Conservation (phyloP, 2,797 vertebrate genomes). For the Hipposideros larvatus region DNA sequence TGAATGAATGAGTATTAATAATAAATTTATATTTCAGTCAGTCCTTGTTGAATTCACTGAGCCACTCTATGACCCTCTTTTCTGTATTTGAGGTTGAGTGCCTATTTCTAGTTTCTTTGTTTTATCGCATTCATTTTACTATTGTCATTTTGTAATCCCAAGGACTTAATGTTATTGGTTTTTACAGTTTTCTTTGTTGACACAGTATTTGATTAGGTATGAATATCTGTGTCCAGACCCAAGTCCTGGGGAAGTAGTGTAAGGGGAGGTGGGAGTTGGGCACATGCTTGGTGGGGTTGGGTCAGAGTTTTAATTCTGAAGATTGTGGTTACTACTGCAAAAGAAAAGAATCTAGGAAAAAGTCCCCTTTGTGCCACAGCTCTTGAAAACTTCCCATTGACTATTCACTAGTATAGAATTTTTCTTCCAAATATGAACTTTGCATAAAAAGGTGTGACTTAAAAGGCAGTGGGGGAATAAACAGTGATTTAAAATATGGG, state of each 20-base stretch:
- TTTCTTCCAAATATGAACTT: background rate
- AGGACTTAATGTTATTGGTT: background rate
- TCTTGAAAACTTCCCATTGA: background rate
- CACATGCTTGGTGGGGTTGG: background rate
- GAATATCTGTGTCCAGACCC: background rate
- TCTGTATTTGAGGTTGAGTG: background rate
- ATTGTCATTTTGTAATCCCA: background rate
- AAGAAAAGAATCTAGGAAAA: background rate
- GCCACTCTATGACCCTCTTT: background rate
- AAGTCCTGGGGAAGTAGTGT: background rate
- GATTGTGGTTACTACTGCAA: background rate
- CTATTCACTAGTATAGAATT: background rate
- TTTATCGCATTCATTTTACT: background rate
- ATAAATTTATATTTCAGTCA: background rate
- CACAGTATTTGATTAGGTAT: background rate
- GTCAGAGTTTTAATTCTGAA: background rate
- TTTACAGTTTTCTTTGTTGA: background rate
- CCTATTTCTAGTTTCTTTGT: background rate
- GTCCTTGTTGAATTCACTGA: background rate
- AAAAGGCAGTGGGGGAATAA: background rate
- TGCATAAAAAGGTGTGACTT: background rate
- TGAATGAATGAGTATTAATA: background rate
- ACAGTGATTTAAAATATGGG: background rate
- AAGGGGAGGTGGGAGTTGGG: background rate
- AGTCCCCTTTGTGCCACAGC: too few species aligned